Conservation (phyloP, 2,797 vertebrate species). For the Megaceryle alcyon region DNA sequence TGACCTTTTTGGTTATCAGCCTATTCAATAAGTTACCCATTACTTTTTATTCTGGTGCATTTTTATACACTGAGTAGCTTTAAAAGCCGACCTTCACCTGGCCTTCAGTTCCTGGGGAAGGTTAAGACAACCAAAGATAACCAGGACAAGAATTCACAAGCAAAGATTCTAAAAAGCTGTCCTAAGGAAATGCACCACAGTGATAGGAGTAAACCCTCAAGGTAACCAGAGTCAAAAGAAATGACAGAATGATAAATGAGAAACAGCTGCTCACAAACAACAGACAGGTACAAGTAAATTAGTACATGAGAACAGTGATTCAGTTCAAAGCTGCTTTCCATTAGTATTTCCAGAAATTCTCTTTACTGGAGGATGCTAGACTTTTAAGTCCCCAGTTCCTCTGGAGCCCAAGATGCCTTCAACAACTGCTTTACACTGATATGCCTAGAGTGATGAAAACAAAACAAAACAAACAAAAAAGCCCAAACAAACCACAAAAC, state of each 20-base stretch:
- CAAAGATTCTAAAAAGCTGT: background rate
- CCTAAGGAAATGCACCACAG: background rate
- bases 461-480: background rate
- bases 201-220: background rate
- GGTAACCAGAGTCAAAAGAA: background rate
- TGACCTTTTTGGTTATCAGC: background rate
- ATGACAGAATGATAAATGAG: background rate
- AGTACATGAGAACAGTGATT: background rate
- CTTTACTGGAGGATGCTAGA: background rate
- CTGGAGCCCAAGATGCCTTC: background rate
- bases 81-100: background rate
- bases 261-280: background rate
- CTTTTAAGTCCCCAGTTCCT: background rate
- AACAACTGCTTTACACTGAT: background rate
- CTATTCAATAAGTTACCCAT: background rate
- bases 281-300: background rate
- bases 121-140: background rate
- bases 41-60: background rate
- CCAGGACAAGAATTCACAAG: background rate
- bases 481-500: no score
- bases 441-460: background rate
- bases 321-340: background rate
- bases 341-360: background rate
- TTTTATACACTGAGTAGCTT: background rate
- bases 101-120: background rate